A percentile compares a stretch with the other conserved stretches of the same genome.
phyloP scores from a whole-genome alignment of 1,140 invertebrate species.

The Chrysopa pallens region DNA sequence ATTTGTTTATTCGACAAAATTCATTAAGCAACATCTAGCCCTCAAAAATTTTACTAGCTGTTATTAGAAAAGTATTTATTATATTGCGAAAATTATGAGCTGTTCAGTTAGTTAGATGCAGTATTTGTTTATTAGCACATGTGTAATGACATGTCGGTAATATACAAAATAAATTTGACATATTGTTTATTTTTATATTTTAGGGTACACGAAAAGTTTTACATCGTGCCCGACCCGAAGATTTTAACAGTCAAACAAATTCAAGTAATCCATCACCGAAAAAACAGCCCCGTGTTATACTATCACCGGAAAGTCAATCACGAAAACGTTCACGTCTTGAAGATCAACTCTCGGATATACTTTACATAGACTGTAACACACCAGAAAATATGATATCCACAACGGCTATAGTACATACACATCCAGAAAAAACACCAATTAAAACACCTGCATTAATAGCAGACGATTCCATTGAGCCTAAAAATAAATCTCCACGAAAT shows the following conservation, averaged over 20 bases:
- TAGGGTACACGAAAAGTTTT: constrained; percentile 17
- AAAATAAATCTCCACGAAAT: constrained; percentile 20
- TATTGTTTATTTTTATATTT: background rate
- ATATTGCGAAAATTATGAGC: too few species aligned
- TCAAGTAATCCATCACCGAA: constrained; percentile 33
- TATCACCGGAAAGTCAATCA: constrained; percentile 21
- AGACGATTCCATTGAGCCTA: constrained; percentile 5
- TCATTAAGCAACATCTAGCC: too few species aligned
- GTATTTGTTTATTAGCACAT: too few species aligned
- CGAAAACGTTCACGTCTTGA: constrained; percentile 38
- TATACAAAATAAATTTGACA: too few species aligned
- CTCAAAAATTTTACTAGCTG: too few species aligned
- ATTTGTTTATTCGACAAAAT: too few species aligned
- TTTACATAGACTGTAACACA: constrained; percentile 42
- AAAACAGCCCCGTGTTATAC: constrained; percentile 29
- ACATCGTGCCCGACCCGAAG: constrained; percentile 24
- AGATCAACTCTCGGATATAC: constrained; percentile 38
- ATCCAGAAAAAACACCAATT: constrained; percentile 4
- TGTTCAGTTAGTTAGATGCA: too few species aligned
- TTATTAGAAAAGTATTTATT: too few species aligned
- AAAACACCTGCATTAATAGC: background rate
- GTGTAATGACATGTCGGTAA: too few species aligned
- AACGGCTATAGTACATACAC: constrained; percentile 13
- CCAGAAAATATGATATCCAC: constrained; percentile 24
- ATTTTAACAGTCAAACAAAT: constrained; percentile 26